Base-by-base conservation (phyloP, 2,113 vertebrate genomes). In the Bufo bufo region DNA sequence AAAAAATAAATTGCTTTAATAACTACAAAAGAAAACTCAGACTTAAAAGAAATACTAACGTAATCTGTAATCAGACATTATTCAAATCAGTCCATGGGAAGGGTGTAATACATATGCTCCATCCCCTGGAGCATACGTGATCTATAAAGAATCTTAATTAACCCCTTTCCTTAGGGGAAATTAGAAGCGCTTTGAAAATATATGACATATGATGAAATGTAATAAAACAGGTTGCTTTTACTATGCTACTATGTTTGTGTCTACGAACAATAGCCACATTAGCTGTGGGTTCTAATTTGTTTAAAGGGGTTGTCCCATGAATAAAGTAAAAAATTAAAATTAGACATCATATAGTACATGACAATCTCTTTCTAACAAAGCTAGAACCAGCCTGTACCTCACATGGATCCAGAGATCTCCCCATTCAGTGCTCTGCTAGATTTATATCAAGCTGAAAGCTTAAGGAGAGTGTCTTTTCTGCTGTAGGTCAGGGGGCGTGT, bases 141-240 rank as follows among this genome's bases (percentile, higher is more conserved):
- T n/a, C 54, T 74, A 85, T 6, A 75, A 85, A 74, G 49, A 74
- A 83, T 50, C 82, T 83, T 83, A 69, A 65, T 69, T 83, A 83
- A 83, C 63, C 61, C 23, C 50, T 83, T 66, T 52, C 63, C 63
- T 71, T 33, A 33, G 50, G 82, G 65, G 14, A 85, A 75, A 85
- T 85, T 75, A 77, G 16, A 49, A 59, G 33, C 61, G 71, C 71
- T 85, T 85, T 75, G 71, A 75, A 85, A 72, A 72, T 74, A 84
- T 59, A 85, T 45, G 52, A 75, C 71, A 56, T 23, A 58, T 74
- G 14, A 58, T 84, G 49, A 58, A 71, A 74, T 84, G 50, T 74
- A 84, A 84, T 72, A 84, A 84, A 84, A 84, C 65, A 72, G 50
- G 82, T 71, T 84, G 17, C 8, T 71, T 84, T 43, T 13, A 19